Evolutionary conservation across 2,797 vertebrate genomes (phyloP), one percentile per base, ranked within the genome.

Genomic region (Lacerta viridis): DNA sequence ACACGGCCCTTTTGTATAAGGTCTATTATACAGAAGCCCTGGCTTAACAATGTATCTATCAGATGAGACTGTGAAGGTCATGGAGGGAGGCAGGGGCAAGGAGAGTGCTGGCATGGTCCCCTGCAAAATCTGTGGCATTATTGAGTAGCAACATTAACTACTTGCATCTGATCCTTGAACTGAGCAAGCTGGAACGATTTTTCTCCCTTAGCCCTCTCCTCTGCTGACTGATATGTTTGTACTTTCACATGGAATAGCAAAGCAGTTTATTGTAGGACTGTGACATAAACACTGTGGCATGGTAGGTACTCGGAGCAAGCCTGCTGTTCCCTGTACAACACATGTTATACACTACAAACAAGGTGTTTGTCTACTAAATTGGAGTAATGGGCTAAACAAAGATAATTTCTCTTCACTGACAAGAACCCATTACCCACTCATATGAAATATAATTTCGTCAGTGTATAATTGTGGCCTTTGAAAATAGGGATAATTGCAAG

Each of bases 311-410:
- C 13, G 39, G 59, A 80, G 80, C 27, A 90, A 85, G 3, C 2
- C 36, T 72, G 90, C 89, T 92, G 23, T 88, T 89, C 77, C 72
- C 46, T 87, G 89, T 90, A 88, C 92, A 81, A 88, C 72, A 27
- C n/a, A 75, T 0, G 17, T 29, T 76, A 7, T 84, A 39, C 41
- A 71, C 69, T 92, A 84, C 91, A 94, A 29, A 5, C 2, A 92
- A 83, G 43, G 46, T 86, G 72, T 88, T 87, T 77, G 1, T 87
- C 46, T 74, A 61, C 78, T 78, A 88, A 87, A 90, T 93, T 91
- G 92, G 84, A 95, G 87, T 93, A 95, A 95, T 85, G 86, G 86
- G 17, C 25, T 69, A 79, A 94, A 94, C 92, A 81, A 82, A 92
- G 83, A 89, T 75, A 86, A 92, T 94, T 93, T 86, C 61, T 94